Base-by-base conservation (phyloP, 1,140 invertebrate species). In the Temnothorax longispinosus region DNA sequence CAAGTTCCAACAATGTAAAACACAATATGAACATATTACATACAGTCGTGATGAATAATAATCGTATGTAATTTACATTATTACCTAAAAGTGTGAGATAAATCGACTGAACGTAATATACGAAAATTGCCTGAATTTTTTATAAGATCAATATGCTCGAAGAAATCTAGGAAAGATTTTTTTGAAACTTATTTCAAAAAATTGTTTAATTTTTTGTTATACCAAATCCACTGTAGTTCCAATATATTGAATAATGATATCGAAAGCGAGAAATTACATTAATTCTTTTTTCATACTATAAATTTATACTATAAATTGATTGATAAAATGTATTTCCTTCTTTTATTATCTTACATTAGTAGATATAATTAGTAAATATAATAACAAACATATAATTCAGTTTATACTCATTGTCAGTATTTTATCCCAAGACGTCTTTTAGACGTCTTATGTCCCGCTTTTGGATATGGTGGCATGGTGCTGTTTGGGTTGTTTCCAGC, bases 41-140 rank as follows among this genome's bases (percentile, higher is more conserved):
- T 60, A 77, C 10, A 41, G 27, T 32, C 6, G 2, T 75, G 11
- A 65, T 58, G 8, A 27, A 58, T 15, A 38, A 11, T 58, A 50
- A 71, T 27, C 32, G 21, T 56, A 44, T 67, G 44, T 58, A 71
- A 58, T 71, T 69, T 41, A 44, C 56, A 65, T 67, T 62, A 32
- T 52, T 52, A 67, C 11, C 8, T 56, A 81, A 81, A 71, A 44
- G 35, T 71, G 8, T 78, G 41, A 58, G 38, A 71, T 71, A 81
- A 71, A 81, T 44, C 8, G 6, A 56, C 27, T 41, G 38, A 58
- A 81, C 8, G 2, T 76, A 58, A 27, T 56, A 50, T 47, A 44
- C 15, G 10, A n/a, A 69, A 56, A 8, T 52, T 21, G 52, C 11
- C 15, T 60, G 41, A 50, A 35, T 64, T 64, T 64, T 64, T 78